These are phyloP conservation scores for Echiichthys vipera DNA, from an alignment of 2,797 vertebrate genomes.

Conservation along the genomic window DNA sequence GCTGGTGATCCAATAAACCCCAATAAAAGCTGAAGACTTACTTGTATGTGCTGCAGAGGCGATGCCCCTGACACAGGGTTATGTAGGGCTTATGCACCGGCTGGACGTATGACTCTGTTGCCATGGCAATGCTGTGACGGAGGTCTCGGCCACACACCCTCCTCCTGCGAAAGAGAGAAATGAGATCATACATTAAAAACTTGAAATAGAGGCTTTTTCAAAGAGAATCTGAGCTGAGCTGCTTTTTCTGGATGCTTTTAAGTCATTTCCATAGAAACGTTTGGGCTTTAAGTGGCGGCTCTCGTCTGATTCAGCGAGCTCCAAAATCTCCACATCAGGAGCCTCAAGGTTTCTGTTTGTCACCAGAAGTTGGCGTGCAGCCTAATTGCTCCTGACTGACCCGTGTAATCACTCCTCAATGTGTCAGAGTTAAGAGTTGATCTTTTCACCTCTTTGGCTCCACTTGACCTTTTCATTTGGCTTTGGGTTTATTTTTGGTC, in stretches of 20 bases:
- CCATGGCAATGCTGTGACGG: conserved; percentile 50
- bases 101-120: conserved; percentile 88
- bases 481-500: conserved; percentile 55
- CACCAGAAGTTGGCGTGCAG: conserved; percentile 11
- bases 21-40: conserved; percentile 61
- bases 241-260: background rate
- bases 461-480: conserved; percentile 45
- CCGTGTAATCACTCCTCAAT: conserved; percentile 41
- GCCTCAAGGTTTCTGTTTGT: background rate
- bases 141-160: conserved; percentile 82
- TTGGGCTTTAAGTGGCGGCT: background rate
- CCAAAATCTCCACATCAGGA: conserved; percentile 30
- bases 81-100: conserved; percentile 93
- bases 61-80: conserved; percentile 90
- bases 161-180: conserved; percentile 80
- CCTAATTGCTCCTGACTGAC: conserved; percentile 49
- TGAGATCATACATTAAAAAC: background rate
- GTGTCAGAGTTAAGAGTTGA: conserved; percentile 49
- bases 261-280: background rate
- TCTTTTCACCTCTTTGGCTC: conserved; percentile 48
- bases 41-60: conserved; percentile 96
- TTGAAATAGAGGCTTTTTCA: background rate
- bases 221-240: background rate
- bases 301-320: background rate
- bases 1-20: background rate